Evolutionary conservation across 2,888 invertebrate genomes (phyloP), one percentile per base, ranked within the genome.

Genomic region (Coecobrya sp.): DNA sequence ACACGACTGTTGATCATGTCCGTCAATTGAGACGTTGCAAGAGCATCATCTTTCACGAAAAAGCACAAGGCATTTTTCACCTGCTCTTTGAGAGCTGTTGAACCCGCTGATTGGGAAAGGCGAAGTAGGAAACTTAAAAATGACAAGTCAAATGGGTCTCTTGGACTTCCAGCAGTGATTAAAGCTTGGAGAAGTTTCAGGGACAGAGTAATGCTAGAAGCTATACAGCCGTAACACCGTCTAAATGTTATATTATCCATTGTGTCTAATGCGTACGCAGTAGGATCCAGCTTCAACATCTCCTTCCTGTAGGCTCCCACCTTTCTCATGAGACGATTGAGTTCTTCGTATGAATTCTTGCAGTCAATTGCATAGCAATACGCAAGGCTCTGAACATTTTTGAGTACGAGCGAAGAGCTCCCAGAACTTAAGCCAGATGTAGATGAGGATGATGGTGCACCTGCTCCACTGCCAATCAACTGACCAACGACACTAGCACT

Each of bases 301-400:
- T 93, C 95, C 49, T 93, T 94, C 84, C 93, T 88, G 65, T 92
- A 95, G 16, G 93, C 95, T 73, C 89, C 95, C 81, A 91, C 95
- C 93, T 92, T 95, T 96, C 96, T 96, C 91, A 97, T 96, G 65
- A 96, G 96, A 95, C 96, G 96, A 95, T 96, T 99, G 0, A 99
- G 96, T 95, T 99, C 99, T 95, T 99, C 99, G 96, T 99, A 99
- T 8, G 98, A 98, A 5, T 97, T 97, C 95, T 98, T 98, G 95
- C 99, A 99, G 95, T 99, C 99, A 76, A 97, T 98, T 95, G 99
- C 99, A 96, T 99, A 99, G 95, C 98, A 98, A 96, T 99, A 98
- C 1, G 99, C 99, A 62, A 99, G 96, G 94, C 98, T 97, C 95
- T 99, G 99, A 95, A 99, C 99, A 87, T 95, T 95, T 85, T 94